Conservation (phyloP, 1,140 invertebrate genomes). For the Heterodera carotae region DNA sequence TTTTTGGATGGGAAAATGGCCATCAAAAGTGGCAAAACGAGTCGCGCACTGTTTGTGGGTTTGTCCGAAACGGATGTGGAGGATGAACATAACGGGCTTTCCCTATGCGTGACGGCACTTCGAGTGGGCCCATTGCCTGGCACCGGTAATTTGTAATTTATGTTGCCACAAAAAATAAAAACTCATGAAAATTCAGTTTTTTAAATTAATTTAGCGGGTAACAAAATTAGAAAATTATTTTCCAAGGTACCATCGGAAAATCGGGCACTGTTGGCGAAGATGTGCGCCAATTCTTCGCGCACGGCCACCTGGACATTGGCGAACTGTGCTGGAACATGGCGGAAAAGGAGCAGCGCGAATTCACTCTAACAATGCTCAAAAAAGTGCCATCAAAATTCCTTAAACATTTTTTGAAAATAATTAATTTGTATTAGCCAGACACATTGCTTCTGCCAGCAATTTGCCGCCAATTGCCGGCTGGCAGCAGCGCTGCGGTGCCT, state of each 20-base stretch:
- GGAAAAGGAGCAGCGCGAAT: slow-evolving; percentile 45
- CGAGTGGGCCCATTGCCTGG: slow-evolving; percentile 24
- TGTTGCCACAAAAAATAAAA: no score
- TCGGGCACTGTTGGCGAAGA: slow-evolving; percentile 9
- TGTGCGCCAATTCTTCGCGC: slow-evolving; percentile 25
- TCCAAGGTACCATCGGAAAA: background rate
- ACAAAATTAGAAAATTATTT: background rate
- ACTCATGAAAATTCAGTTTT: no score
- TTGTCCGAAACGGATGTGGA: slow-evolving; percentile 28
- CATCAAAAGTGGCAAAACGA: slow-evolving; percentile 13
- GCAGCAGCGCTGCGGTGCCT: slow-evolving; percentile 1
- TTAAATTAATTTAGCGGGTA: no score
- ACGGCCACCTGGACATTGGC: slow-evolving; percentile 16
- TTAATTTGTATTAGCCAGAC: background rate
- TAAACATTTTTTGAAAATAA: background rate
- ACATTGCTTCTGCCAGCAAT: background rate
- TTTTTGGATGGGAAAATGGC: slow-evolving; percentile 22
- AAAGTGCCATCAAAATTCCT: slow-evolving; percentile 10
- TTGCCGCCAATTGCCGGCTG: slow-evolving; percentile 1
- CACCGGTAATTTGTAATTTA: background rate
- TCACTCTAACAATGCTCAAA: background rate
- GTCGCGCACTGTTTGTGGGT: slow-evolving; percentile 35
- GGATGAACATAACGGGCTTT: slow-evolving; percentile 26
- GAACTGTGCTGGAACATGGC: slow-evolving; percentile 35
- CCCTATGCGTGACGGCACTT: slow-evolving; percentile 21